phyloP scores from a whole-genome alignment of 2,113 vertebrate species.

The Peromyscus leucopus region DNA sequence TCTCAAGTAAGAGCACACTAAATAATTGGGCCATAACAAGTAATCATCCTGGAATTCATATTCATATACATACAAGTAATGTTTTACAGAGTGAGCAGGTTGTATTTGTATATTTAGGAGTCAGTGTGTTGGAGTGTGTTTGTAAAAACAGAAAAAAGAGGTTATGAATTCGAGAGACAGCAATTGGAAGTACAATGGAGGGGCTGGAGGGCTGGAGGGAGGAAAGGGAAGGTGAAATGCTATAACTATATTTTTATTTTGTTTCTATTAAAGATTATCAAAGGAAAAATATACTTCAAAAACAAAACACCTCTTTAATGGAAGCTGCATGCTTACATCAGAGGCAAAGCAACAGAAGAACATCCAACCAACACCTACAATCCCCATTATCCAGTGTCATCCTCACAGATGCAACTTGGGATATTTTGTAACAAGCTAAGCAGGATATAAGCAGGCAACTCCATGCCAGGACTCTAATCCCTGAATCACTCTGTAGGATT shows the following conservation, averaged over 20 bases:
- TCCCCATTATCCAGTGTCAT: neutral
- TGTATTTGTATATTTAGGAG: neutral
- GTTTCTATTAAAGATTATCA: neutral
- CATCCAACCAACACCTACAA: neutral
- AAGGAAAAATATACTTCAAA: neutral
- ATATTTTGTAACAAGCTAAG: slow-evolving; percentile 15
- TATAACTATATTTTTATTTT: neutral
- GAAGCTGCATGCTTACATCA: neutral
- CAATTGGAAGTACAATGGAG: neutral
- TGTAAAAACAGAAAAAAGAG: neutral
- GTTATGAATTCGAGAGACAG: neutral
- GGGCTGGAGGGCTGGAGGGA: no score
- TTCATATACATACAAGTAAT: neutral
- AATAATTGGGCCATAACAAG: neutral
- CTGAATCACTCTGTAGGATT: slow-evolving; percentile 51
- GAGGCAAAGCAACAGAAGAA: neutral
- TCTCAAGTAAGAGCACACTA: neutral
- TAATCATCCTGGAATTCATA: neutral
- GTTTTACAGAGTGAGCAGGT: rapidly evolving
- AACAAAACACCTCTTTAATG: neutral
- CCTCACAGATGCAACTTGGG: neutral
- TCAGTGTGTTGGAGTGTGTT: neutral
- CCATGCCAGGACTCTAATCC: neutral
- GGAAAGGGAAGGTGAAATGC: neutral
- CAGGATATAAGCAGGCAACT: neutral